phyloP scores from a whole-genome alignment of 2,113 vertebrate species.

The Eolophus roseicapilla region DNA sequence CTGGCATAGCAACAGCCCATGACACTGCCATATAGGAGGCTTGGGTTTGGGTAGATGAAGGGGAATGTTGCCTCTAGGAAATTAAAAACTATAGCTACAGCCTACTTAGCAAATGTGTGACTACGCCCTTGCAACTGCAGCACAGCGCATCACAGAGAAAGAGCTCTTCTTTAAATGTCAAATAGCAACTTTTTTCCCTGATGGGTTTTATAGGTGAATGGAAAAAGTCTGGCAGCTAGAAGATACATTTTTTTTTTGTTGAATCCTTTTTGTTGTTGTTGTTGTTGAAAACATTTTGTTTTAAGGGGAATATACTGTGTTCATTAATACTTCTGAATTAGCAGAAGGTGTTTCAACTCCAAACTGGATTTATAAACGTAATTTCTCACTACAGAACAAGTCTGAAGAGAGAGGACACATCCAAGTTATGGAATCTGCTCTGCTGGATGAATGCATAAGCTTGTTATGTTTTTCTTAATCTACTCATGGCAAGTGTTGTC shows the following conservation, averaged over 20 bases:
- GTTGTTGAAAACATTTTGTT: not conserved
- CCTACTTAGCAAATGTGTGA: constrained; percentile 42
- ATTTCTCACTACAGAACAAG: not conserved
- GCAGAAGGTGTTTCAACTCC: not conserved
- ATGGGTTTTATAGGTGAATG: constrained; percentile 17
- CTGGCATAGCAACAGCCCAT: constrained; percentile 56
- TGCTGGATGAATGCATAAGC: not conserved
- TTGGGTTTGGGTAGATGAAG: constrained; percentile 5
- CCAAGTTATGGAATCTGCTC: not conserved
- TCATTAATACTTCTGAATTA: not conserved
- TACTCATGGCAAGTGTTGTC: not conserved
- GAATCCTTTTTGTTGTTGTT: not conserved
- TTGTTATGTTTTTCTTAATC: not conserved
- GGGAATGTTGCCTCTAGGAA: constrained; percentile 60
- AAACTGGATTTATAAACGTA: not conserved
- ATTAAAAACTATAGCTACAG: constrained; percentile 56
- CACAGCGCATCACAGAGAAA: constrained; percentile 5
- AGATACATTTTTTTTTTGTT: not conserved
- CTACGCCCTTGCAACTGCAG: constrained; percentile 13
- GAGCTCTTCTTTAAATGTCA: constrained; percentile 39
- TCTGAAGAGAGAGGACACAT: not conserved
- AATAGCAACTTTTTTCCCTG: not conserved
- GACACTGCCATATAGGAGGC: constrained; percentile 30
- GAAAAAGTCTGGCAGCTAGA: not conserved
- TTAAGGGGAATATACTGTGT: not conserved